A percentile compares a stretch with the other conserved stretches of the same genome.
Conservation (phyloP, 2,888 invertebrate genomes). For the Tenthredo mesomela region DNA sequence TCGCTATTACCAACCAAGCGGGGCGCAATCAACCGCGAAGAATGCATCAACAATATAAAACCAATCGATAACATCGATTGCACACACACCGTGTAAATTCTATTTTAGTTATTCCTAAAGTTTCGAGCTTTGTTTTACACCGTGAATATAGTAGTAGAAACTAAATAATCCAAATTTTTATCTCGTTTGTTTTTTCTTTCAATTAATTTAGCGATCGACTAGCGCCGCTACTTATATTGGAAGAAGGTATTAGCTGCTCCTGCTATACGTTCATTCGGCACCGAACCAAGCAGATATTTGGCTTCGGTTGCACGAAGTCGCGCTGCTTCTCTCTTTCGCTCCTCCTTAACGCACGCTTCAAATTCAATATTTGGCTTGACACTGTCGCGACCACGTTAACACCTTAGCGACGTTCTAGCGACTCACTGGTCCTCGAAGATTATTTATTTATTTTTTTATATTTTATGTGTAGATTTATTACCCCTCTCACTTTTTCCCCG, state of each 20-base stretch:
- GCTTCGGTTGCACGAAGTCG: slow-evolving; percentile 34
- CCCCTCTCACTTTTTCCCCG: not conserved
- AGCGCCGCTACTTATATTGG: not conserved
- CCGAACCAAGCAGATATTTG: slow-evolving; percentile 38
- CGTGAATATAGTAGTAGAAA: not conserved
- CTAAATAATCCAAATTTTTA: not conserved
- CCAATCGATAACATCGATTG: slow-evolving; percentile 42
- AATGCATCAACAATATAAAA: slow-evolving; percentile 39
- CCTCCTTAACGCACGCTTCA: slow-evolving; percentile 37
- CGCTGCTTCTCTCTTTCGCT: slow-evolving; percentile 9
- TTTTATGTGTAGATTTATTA: not conserved
- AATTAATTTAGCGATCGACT: not conserved
- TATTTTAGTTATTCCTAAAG: not conserved
- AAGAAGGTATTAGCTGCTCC: not conserved
- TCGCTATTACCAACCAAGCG: not conserved
- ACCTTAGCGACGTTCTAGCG: slow-evolving; percentile 28
- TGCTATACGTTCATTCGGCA: not conserved
- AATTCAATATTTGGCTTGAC: slow-evolving; percentile 43
- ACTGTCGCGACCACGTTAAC: slow-evolving; percentile 44
- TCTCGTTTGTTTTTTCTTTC: not conserved
- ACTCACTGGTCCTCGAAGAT: slow-evolving; percentile 1
- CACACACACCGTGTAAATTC: not conserved
- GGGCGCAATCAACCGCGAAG: slow-evolving; percentile 31
- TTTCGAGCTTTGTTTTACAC: not conserved
- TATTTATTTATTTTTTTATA: not conserved